phyloP scores from a whole-genome alignment of 2,113 vertebrate genomes.

The Bubo scandiacus region DNA sequence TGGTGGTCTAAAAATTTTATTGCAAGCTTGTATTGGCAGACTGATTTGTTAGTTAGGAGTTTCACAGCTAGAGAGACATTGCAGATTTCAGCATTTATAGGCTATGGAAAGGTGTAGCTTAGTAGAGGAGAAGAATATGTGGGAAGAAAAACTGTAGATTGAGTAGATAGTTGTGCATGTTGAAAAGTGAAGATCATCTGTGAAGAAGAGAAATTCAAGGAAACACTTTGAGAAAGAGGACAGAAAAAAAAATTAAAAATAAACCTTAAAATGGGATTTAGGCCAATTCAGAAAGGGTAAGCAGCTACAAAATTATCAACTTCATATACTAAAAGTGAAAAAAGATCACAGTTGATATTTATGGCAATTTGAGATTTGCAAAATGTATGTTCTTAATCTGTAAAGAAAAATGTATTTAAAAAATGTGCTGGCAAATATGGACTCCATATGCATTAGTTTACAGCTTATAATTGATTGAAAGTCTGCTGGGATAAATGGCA shows the following conservation, averaged over 20 bases:
- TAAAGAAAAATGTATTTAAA: background rate
- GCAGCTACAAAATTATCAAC: background rate
- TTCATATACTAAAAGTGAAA: background rate
- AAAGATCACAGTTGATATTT: background rate
- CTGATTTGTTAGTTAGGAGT: background rate
- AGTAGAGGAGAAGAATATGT: background rate
- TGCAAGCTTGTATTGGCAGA: background rate
- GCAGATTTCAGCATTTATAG: background rate
- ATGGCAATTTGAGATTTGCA: background rate
- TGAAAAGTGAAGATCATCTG: background rate
- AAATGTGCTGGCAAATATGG: background rate
- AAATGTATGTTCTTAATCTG: background rate
- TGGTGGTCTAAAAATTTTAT: background rate
- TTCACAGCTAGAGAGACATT: background rate
- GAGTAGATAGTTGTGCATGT: background rate
- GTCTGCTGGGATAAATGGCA: background rate
- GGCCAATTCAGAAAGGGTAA: background rate
- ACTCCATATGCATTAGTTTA: background rate
- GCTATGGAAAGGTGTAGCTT: background rate
- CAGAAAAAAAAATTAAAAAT: background rate
- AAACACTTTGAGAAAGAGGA: background rate
- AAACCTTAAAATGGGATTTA: background rate
- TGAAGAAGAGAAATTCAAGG: background rate
- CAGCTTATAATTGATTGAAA: background rate
- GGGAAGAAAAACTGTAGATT: background rate